These are phyloP conservation scores for Megalurothrips usitatus DNA, from an alignment of 2,888 invertebrate species.

Conservation along the genomic window DNA sequence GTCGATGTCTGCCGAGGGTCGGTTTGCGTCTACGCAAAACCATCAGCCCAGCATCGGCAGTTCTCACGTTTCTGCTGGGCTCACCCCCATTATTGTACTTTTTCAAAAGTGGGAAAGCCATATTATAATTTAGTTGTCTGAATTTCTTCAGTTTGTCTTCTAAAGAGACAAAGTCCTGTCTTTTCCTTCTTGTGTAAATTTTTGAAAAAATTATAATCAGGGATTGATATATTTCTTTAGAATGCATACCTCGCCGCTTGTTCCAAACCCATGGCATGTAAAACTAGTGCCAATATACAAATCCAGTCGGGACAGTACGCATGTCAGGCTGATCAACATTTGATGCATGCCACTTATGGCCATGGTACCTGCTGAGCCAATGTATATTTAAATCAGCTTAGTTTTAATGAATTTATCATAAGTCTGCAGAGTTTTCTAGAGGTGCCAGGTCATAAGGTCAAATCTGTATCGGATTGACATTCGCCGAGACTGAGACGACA, in stretches of 20 bases:
- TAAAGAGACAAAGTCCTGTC: no score
- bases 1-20: no score
- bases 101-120: conserved; percentile 5
- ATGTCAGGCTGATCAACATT: neutral
- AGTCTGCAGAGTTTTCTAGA: neutral
- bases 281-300: conserved; percentile 11
- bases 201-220: neutral
- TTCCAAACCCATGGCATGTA: neutral
- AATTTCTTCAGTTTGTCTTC: neutral
- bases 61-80: no score
- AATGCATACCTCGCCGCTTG: neutral
- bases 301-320: neutral
- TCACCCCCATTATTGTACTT: neutral
- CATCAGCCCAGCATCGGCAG: no score
- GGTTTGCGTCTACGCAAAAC: no score
- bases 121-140: conserved; percentile 2
- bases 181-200: neutral
- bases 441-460: neutral
- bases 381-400: conserved; percentile 6
- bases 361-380: conserved; percentile 6
- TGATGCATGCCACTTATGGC: neutral
- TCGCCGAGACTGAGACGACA: conserved; percentile 8
- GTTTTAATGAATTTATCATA: neutral
- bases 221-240: no score
- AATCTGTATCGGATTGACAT: neutral